These are phyloP conservation scores for Drosophila cardini DNA, from an alignment of 1,140 invertebrate species.

Conservation along the genomic window DNA sequence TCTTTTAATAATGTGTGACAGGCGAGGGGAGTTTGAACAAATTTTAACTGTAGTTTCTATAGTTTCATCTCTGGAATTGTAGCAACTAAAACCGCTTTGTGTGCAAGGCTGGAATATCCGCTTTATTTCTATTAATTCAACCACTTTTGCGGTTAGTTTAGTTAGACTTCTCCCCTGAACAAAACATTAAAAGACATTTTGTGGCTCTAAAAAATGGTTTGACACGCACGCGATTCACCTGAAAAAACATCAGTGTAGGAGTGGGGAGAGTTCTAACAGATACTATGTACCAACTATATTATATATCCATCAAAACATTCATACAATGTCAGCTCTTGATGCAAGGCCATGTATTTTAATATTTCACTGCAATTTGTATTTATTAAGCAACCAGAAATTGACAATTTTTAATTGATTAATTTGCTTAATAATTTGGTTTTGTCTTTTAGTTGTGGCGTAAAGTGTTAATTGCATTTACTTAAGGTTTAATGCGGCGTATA, in stretches of 20 bases:
- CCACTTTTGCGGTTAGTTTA: conserved; percentile 23
- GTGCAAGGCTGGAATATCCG: background rate
- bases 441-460: background rate
- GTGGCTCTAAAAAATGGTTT: conserved; percentile 73
- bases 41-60: too few relatives aligned
- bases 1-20: too few relatives aligned
- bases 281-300: conserved; percentile 17
- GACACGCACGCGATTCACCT: conserved; percentile 71
- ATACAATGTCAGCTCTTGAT: background rate
- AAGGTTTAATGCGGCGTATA: background rate
- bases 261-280: conserved; percentile 42
- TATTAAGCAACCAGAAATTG: background rate
- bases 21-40: too few relatives aligned
- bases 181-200: conserved; percentile 76
- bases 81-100: background rate
- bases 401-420: background rate
- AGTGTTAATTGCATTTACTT: too few relatives aligned
- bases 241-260: conserved; percentile 67
- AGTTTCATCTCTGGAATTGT: too few relatives aligned
- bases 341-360: conserved; percentile 20
- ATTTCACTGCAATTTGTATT: conserved; percentile 7
- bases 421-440: background rate
- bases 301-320: background rate
- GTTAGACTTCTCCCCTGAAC: conserved; percentile 38
- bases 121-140: conserved; percentile 12